These are phyloP conservation scores for Suricata suricatta DNA, from an alignment of 2,113 vertebrate species.

Conservation along the genomic window DNA sequence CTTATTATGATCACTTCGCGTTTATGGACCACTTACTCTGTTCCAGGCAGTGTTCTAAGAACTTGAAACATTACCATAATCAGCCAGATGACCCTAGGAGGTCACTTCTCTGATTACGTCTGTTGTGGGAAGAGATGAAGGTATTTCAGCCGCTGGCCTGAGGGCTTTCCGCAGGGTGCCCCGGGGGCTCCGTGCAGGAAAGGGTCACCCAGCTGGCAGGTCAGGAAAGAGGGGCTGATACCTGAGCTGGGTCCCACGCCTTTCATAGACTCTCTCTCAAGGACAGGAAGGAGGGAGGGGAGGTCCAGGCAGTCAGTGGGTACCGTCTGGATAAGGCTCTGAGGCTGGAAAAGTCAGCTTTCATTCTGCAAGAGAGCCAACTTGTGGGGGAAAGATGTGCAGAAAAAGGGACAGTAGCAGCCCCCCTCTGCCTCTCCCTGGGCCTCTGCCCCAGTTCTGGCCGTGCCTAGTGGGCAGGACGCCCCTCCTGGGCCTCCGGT, in stretches of 20 bases:
- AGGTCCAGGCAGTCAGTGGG: background rate
- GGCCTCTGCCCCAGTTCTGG: background rate
- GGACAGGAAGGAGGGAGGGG: too few relatives aligned
- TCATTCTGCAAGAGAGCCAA: background rate
- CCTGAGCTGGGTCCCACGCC: background rate
- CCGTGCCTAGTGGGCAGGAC: accelerated
- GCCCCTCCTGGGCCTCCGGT: background rate
- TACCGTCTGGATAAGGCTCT: background rate
- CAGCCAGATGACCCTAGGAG: too few relatives aligned
- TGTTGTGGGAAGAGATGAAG: background rate
- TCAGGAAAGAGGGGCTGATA: background rate
- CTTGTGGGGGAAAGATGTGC: too few relatives aligned
- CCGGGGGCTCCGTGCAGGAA: accelerated
- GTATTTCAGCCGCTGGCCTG: background rate
- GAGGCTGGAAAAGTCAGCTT: background rate
- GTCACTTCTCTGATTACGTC: background rate
- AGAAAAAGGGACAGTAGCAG: too few relatives aligned
- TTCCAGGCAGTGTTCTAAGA: background rate
- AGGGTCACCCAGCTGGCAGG: background rate
- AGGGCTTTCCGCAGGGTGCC: background rate
- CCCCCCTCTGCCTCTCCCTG: too few relatives aligned
- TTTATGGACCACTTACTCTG: background rate
- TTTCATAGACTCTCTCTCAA: background rate
- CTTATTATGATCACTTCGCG: background rate
- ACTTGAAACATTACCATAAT: background rate